Conservation (phyloP, 1,140 invertebrate species). For the Apis dorsata region DNA sequence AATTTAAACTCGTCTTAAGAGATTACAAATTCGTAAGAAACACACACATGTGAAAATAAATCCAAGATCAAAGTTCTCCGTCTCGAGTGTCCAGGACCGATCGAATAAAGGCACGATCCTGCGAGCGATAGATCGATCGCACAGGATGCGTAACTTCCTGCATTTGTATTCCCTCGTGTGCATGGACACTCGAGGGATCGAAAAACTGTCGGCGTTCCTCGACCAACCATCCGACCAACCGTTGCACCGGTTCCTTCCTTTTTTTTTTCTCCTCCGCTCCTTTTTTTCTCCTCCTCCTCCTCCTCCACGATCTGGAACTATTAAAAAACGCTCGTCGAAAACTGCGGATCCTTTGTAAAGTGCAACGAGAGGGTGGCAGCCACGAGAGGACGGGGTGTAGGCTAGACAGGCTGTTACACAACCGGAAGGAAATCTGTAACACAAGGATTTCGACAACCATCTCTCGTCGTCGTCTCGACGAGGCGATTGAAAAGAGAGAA, state of each 20-base stretch:
- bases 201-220: slow-evolving; percentile 60
- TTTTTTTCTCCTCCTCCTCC: neutral
- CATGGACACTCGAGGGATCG: slow-evolving; percentile 46
- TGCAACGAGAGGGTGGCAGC: neutral
- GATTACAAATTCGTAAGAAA: neutral
- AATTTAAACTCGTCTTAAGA: too few species aligned
- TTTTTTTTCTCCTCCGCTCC: neutral
- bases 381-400: slow-evolving; percentile 32
- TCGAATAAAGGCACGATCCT: slow-evolving; percentile 40
- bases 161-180: slow-evolving; percentile 53
- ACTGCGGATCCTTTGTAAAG: slow-evolving; percentile 59
- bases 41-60: neutral
- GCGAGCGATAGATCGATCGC: slow-evolving; percentile 41
- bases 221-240: slow-evolving; percentile 42
- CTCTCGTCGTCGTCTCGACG: neutral
- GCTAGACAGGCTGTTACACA: slow-evolving; percentile 52
- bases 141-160: slow-evolving; percentile 69
- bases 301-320: slow-evolving; percentile 34
- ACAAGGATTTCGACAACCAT: slow-evolving; percentile 18
- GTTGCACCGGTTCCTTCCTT: slow-evolving; percentile 45
- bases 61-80: neutral
- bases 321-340: slow-evolving; percentile 62
- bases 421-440: slow-evolving; percentile 60
- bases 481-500: neutral
- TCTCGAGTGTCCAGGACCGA: slow-evolving; percentile 28